A percentile compares a stretch with the other conserved stretches of the same genome.
Evolutionary conservation across 1,140 invertebrate species (phyloP).

Genomic region (Colletes gigas): DNA sequence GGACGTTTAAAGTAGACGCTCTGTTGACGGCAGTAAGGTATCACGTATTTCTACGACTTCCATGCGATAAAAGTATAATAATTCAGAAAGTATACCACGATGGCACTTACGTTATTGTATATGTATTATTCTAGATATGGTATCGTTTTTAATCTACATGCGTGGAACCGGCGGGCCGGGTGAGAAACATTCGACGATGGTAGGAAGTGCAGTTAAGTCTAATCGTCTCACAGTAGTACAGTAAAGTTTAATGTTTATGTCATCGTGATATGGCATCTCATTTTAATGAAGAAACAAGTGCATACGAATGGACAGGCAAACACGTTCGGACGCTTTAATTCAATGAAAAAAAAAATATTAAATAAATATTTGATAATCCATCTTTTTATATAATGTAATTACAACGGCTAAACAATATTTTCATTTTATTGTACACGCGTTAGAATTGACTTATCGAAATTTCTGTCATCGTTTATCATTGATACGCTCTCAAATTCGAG

Average conservation of each 20-base stretch:
- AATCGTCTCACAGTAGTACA: conserved; percentile 37
- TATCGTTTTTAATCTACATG: conserved; percentile 57
- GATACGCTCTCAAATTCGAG: background rate
- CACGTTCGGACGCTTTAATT: background rate
- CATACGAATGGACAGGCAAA: conserved; percentile 24
- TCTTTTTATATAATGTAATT: conserved; percentile 18
- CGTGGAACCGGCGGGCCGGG: conserved; percentile 63
- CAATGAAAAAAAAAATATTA: background rate
- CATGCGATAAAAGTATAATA: conserved; percentile 48
- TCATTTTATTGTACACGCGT: background rate
- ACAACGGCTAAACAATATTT: background rate
- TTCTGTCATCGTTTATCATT: background rate
- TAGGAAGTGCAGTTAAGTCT: conserved; percentile 38
- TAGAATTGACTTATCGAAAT: background rate
- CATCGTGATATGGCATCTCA: conserved; percentile 16
- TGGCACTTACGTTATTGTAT: conserved; percentile 42
- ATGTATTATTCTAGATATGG: conserved; percentile 50
- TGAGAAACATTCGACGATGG: conserved; percentile 51
- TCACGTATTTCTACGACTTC: conserved; percentile 42
- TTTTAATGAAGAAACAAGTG: conserved; percentile 13
- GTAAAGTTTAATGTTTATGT: conserved; percentile 39
- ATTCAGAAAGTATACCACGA: conserved; percentile 36
- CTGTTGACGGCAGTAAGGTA: conserved; percentile 13
- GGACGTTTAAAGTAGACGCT: conserved; percentile 16
- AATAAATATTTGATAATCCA: conserved; percentile 22